phyloP scores from a whole-genome alignment of 2,113 vertebrate species.

The Cyanoramphus novaezelandiae region DNA sequence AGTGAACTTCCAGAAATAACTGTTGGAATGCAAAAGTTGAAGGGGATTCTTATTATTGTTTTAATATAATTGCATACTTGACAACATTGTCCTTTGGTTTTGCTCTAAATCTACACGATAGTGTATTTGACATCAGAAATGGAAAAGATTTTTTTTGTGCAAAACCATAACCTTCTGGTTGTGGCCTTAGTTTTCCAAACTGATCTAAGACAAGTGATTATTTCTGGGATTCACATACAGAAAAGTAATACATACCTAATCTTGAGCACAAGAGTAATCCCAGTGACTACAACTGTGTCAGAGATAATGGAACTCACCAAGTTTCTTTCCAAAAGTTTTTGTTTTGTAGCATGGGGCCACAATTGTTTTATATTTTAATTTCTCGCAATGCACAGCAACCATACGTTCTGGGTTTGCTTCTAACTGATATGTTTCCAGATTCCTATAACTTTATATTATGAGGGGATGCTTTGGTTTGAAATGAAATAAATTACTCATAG shows the following conservation, averaged over 20 bases:
- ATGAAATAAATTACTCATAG: background rate
- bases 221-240: background rate
- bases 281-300: background rate
- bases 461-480: background rate
- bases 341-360: background rate
- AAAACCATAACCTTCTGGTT: background rate
- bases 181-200: background rate
- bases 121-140: background rate
- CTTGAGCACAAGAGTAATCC: background rate
- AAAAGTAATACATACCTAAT: background rate
- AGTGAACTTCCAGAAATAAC: background rate
- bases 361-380: background rate
- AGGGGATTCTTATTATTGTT: background rate
- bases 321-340: background rate
- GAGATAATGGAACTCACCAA: background rate
- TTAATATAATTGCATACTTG: background rate
- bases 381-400: background rate
- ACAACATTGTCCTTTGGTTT: background rate
- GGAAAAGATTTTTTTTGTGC: background rate
- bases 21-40: background rate
- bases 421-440: background rate
- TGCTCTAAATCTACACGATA: background rate
- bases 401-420: background rate
- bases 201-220: background rate
- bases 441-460: background rate